Evolutionary conservation across 2,797 vertebrate genomes (phyloP).

Genomic region (Chaenodraco wilsoni): DNA sequence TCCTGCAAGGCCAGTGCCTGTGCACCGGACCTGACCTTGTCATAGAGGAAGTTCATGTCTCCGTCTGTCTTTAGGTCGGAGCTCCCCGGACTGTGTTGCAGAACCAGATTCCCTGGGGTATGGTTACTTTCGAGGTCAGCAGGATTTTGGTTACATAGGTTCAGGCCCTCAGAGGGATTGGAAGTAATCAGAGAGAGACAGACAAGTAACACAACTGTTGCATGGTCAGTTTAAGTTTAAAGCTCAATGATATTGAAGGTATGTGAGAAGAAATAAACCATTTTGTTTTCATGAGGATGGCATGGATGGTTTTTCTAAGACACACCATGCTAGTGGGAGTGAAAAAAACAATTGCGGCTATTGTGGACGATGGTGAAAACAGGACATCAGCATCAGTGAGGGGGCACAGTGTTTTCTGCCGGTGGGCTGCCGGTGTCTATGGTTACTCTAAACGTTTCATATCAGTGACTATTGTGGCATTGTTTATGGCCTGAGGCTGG

Average conservation of each 20-base stretch:
- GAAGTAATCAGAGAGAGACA: constrained; percentile 4
- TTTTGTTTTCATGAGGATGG: background rate
- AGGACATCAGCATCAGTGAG: constrained; percentile 59
- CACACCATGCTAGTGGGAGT: constrained; percentile 36
- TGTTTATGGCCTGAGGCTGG: constrained; percentile 51
- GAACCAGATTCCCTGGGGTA: constrained; percentile 72
- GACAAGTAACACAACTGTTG: background rate
- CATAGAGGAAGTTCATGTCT: constrained; percentile 57
- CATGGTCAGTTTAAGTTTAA: background rate
- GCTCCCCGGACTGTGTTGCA: constrained; percentile 36
- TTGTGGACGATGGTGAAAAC: constrained; percentile 58
- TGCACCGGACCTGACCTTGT: constrained; percentile 43
- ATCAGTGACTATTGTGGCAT: constrained; percentile 33
- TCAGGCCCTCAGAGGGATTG: constrained; percentile 18
- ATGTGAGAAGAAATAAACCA: background rate
- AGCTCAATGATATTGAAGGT: background rate
- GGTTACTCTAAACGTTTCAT: constrained; percentile 62
- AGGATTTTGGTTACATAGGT: constrained; percentile 49
- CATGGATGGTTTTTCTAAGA: constrained; percentile 43
- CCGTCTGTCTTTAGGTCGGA: constrained; percentile 47
- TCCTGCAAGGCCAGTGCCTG: constrained; percentile 24
- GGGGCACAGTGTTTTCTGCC: constrained; percentile 41
- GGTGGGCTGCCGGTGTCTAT: constrained; percentile 65
- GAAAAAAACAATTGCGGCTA: constrained; percentile 26
- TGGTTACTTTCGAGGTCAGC: constrained; percentile 65